Percentiles rank a stretch among this genome's conserved stretches.
phyloP scores from a whole-genome alignment of 2,113 vertebrate genomes.

The Vanacampus margaritifer region DNA sequence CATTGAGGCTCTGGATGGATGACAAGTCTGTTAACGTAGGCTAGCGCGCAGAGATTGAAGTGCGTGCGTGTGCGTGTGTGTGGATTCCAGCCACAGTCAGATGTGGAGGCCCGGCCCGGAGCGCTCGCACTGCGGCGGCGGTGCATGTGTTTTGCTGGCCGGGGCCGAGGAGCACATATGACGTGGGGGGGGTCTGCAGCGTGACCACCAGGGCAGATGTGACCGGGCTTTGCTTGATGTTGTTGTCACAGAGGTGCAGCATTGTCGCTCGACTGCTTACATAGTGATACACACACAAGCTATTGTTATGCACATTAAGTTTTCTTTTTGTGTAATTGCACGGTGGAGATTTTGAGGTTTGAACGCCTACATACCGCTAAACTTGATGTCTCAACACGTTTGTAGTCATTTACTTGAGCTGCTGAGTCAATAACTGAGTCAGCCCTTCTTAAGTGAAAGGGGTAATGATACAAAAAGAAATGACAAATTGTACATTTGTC shows the following conservation, averaged over 20 bases:
- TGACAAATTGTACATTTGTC: neutral
- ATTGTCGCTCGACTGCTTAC: neutral
- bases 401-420: neutral
- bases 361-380: neutral
- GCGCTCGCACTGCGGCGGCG: slow-evolving; percentile 41
- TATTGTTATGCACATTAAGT: neutral
- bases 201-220: slow-evolving; percentile 10
- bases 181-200: neutral
- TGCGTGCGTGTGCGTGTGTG: slow-evolving; percentile 8
- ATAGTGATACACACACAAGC: neutral
- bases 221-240: neutral
- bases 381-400: slow-evolving; percentile 2
- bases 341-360: neutral
- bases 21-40: slow-evolving; percentile 28
- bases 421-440: slow-evolving; percentile 9
- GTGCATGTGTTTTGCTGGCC: slow-evolving; percentile 11
- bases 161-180: slow-evolving; percentile 1
- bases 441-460: neutral
- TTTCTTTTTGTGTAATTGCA: neutral
- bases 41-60: neutral
- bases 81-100: slow-evolving; percentile 47
- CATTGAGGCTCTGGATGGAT: slow-evolving; percentile 6
- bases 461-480: neutral
- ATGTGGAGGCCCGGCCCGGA: slow-evolving; percentile 62
- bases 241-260: neutral